Evolutionary conservation across 2,888 invertebrate species (phyloP), one percentile per base, ranked within the genome.

Genomic region (Biston betularia): DNA sequence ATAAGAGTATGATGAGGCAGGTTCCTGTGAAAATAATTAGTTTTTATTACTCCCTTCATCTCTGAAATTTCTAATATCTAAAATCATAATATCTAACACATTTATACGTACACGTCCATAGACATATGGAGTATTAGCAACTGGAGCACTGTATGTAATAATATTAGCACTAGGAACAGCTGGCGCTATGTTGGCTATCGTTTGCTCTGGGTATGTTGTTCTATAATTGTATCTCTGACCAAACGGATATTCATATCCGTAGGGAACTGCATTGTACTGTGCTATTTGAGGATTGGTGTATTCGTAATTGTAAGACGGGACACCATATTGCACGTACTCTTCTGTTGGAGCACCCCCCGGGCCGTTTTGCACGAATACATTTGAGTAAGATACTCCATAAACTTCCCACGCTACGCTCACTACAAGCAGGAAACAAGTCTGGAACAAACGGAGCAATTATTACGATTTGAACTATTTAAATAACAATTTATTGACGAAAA

Each of bases 1-100:
- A 74, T 95, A 95, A 6, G 93, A 92, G 75, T 94, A 94, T 78
- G 92, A 93, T 8, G 85, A 82, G 9, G 77, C 66, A 11, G 79
- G 62, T 10, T 84, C 84, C 92, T 91, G 63, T 38, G 76, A 71
- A 67, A 40, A 73, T 55, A 56, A 46, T 55, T 24, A n/a, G 11
- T 10, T 24, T 0, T 34, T 6, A 2, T n/a, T 50, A 0, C 8
- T 35, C 4, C 2, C 8, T 34, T 35, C n/a, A 12, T 34, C 8
- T 49, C 6, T 49, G 9, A 48, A 7, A 48, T 9, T 48, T 33
- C 12, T 9, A 6, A 8, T 35, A 11, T 35, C 14, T 53, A 5
- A 11, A 12, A 24, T 7, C 24, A 6, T 8, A 12, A 3, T 24
- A 24, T 24, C 1, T 24, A 24, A 24, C 24, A 24, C 1, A 33